These are phyloP conservation scores for Slavum lentiscoides DNA, from an alignment of 2,888 invertebrate genomes.

Conservation along the genomic window DNA sequence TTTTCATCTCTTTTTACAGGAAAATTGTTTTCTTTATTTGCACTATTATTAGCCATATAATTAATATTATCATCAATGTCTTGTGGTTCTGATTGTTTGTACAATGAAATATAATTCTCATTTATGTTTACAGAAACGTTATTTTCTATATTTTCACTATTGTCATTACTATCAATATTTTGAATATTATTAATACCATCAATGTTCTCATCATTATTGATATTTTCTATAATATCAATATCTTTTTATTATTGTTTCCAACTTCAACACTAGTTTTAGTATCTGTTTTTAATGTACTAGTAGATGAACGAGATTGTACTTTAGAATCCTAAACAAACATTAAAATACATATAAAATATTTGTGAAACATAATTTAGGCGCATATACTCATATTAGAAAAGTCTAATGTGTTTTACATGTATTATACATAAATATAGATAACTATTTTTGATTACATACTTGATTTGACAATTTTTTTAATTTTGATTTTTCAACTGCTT, in stretches of 20 bases:
- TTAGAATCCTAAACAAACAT: conserved; percentile 23
- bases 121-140: neutral
- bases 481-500: conserved; percentile 55
- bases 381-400: no score
- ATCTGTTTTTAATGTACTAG: neutral
- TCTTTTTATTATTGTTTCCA: neutral
- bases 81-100: no score
- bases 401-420: neutral
- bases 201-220: neutral
- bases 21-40: conserved; percentile 2
- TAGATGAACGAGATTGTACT: neutral
- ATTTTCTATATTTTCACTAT: neutral
- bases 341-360: neutral
- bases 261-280: neutral
- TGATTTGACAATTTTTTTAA: conserved; percentile 55
- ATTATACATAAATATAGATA: neutral
- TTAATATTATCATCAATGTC: neutral
- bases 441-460: neutral
- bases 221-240: neutral
- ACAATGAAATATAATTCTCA: no score
- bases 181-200: neutral
- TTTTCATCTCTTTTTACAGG: neutral
- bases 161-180: neutral
- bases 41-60: neutral
- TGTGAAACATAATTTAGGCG: neutral